Conservation (phyloP, 2,888 invertebrate species). For the Drosophila longiperda region DNA sequence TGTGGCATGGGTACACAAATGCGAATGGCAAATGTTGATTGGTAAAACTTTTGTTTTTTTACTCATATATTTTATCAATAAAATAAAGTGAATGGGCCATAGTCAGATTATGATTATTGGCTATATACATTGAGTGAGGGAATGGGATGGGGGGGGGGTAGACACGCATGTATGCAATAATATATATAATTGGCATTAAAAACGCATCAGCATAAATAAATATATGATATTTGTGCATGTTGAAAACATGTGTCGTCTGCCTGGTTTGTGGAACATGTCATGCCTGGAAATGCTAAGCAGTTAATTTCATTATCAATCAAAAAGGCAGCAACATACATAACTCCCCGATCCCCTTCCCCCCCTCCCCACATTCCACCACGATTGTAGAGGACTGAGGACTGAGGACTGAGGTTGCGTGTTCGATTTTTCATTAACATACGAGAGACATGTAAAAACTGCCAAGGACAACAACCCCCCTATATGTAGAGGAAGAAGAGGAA, state of each 20-base stretch:
- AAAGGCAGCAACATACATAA: constrained; percentile 43
- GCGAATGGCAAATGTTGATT: constrained; percentile 38
- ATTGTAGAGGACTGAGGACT: neutral
- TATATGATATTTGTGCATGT: constrained; percentile 17
- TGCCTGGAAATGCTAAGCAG: constrained; percentile 75
- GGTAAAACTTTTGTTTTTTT: constrained; percentile 40
- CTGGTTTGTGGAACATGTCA: constrained; percentile 48
- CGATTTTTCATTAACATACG: constrained; percentile 78
- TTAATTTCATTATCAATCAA: constrained; percentile 78
- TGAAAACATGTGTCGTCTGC: constrained; percentile 43
- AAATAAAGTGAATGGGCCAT: constrained; percentile 30
- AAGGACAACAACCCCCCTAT: constrained; percentile 29
- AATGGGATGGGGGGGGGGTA: neutral
- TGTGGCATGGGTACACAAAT: constrained; percentile 8
- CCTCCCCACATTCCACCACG: neutral
- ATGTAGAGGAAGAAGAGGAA: neutral
- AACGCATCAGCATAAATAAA: constrained; percentile 65
- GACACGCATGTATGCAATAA: constrained; percentile 34
- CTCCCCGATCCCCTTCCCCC: neutral
- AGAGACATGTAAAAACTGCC: constrained; percentile 49
- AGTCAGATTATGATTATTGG: constrained; percentile 69
- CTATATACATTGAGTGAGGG: constrained; percentile 58
- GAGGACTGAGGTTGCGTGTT: constrained; percentile 61
- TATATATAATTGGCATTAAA: constrained; percentile 74
- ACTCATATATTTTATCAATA: constrained; percentile 71